Percentiles rank a stretch among this genome's conserved stretches.
phyloP scores from a whole-genome alignment of 2,113 vertebrate genomes.

The Grantiella picta region DNA sequence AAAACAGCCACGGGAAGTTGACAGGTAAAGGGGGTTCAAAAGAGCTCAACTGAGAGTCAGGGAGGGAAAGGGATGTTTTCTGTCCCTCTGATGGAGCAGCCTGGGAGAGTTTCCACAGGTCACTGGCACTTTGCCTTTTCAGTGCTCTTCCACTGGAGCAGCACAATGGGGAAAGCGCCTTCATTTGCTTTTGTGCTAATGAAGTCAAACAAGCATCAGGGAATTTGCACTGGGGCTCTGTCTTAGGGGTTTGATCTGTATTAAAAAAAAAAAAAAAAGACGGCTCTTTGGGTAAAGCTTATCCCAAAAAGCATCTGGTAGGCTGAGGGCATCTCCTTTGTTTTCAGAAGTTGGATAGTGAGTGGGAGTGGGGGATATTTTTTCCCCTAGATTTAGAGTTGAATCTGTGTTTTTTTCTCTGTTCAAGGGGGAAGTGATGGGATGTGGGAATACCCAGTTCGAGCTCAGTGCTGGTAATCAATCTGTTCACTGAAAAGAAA shows the following conservation, averaged over 20 bases:
- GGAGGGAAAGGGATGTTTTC: neutral
- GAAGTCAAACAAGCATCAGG: slow-evolving; percentile 51
- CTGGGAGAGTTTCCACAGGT: slow-evolving; percentile 50
- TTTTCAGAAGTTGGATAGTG: neutral
- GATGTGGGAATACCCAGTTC: neutral
- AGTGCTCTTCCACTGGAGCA: neutral
- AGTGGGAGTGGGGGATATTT: neutral
- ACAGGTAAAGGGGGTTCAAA: neutral
- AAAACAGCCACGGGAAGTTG: accelerated
- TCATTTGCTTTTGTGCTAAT: slow-evolving; percentile 58
- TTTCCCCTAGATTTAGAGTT: neutral
- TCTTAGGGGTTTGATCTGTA: neutral
- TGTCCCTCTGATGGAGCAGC: neutral
- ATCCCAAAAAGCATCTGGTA: neutral
- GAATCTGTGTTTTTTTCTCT: neutral
- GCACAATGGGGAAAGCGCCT: slow-evolving; percentile 29
- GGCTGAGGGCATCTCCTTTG: neutral
- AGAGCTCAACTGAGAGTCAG: neutral
- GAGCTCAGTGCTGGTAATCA: neutral
- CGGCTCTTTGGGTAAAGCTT: neutral
- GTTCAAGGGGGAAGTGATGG: neutral
- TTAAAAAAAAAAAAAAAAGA: neutral
- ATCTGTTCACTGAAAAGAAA: neutral
- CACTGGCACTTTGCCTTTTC: slow-evolving; percentile 43
- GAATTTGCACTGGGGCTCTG: slow-evolving; percentile 25